Evolutionary conservation across 2,113 vertebrate species (phyloP).

Genomic region (Ictidomys tridecemlineatus): DNA sequence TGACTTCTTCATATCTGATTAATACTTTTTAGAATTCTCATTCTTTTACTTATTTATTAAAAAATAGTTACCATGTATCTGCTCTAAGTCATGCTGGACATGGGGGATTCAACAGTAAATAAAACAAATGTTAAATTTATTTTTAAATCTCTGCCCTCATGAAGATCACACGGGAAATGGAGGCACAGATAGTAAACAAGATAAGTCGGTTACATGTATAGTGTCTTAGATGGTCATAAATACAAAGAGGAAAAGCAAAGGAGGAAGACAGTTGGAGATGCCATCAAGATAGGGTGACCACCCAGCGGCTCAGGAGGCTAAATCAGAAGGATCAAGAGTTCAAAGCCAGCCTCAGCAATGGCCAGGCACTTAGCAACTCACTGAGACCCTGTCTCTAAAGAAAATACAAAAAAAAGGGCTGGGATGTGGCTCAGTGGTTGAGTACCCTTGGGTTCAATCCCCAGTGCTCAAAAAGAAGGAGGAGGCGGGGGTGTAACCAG

Average conservation of each 20-base stretch:
- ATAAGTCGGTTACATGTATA: not conserved
- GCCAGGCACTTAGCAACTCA: too few relatives aligned
- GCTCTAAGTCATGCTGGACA: not conserved
- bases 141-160: not conserved
- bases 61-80: not conserved
- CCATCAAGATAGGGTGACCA: not conserved
- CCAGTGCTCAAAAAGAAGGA: too few relatives aligned
- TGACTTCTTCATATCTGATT: not conserved
- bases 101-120: not conserved
- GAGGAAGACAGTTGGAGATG: not conserved
- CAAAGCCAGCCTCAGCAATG: too few relatives aligned
- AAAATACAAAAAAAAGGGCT: too few relatives aligned
- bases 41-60: conserved; percentile 19
- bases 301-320: too few relatives aligned
- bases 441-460: too few relatives aligned
- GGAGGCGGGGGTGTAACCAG: not conserved
- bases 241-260: not conserved
- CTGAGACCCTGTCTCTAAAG: too few relatives aligned
- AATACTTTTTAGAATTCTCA: conserved; percentile 22
- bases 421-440: too few relatives aligned
- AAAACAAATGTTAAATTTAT: not conserved
- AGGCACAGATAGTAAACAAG: not conserved
- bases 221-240: not conserved
- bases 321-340: too few relatives aligned
- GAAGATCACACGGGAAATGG: not conserved